Evolutionary conservation across 2,797 vertebrate species (phyloP).

Genomic region (Crotalus adamanteus): DNA sequence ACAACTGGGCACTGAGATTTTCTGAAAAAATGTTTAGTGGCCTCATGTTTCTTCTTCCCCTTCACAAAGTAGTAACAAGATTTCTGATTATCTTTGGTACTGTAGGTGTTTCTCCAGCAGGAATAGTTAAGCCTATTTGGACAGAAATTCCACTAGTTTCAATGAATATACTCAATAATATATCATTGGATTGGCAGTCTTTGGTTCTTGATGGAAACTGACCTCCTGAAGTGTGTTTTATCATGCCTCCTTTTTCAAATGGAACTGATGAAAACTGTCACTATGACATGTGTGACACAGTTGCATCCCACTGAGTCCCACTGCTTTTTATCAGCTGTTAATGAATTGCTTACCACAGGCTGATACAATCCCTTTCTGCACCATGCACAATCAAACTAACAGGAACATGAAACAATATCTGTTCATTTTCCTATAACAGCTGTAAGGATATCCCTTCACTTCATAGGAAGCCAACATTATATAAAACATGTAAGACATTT

Average conservation of each 20-base stretch:
- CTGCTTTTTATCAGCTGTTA: background rate
- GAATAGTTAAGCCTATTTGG: background rate
- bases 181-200: background rate
- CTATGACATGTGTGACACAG: background rate
- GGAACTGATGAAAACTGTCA: background rate
- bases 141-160: background rate
- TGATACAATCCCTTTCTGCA: background rate
- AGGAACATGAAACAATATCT: constrained; percentile 14
- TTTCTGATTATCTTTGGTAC: background rate
- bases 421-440: constrained; percentile 11
- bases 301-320: background rate
- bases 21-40: background rate
- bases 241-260: background rate
- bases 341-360: constrained; percentile 11
- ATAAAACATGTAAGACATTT: constrained; percentile 10
- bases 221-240: background rate
- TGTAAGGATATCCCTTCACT: constrained; percentile 8
- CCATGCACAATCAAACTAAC: background rate
- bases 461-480: background rate
- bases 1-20: background rate
- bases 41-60: background rate
- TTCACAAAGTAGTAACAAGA: background rate
- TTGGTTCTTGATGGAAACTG: background rate
- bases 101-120: background rate
- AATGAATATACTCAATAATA: background rate